Evolutionary conservation across 2,888 invertebrate species (phyloP).

Genomic region (Brachycybe producta): DNA sequence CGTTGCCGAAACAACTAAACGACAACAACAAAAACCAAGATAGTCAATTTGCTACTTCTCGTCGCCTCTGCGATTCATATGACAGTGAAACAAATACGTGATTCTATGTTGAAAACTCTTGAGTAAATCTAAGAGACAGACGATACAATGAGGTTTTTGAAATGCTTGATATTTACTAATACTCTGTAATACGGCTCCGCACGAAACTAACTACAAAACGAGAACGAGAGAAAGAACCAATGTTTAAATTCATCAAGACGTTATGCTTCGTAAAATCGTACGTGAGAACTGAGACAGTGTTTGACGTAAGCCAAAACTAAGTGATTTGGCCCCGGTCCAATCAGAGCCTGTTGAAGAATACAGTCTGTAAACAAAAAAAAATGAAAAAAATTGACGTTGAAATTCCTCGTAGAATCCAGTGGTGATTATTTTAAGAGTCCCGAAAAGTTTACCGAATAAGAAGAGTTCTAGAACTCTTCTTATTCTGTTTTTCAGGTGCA

Average conservation of each 20-base stretch:
- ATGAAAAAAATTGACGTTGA: slow-evolving; percentile 4
- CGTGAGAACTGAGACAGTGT: slow-evolving; percentile 78
- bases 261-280: slow-evolving; percentile 26
- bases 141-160: slow-evolving; percentile 74
- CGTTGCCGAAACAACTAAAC: slow-evolving; percentile 42
- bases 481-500: too few relatives aligned
- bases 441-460: too few relatives aligned
- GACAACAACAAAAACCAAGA: too few relatives aligned
- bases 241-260: neutral
- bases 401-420: too few relatives aligned
- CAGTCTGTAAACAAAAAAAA: slow-evolving; percentile 49
- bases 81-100: too few relatives aligned
- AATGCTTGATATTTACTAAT: slow-evolving; percentile 79
- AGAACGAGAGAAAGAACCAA: neutral
- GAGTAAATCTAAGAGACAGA: slow-evolving; percentile 70
- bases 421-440: too few relatives aligned
- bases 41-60: too few relatives aligned
- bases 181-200: slow-evolving; percentile 73
- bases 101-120: slow-evolving; percentile 39
- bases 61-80: too few relatives aligned
- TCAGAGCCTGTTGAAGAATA: slow-evolving; percentile 82
- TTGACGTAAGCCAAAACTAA: slow-evolving; percentile 81
- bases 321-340: slow-evolving; percentile 83
- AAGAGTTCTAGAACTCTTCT: too few relatives aligned
- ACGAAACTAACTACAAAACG: slow-evolving; percentile 56